Conservation (phyloP, 2,113 vertebrate genomes). For the Jacana jacana region DNA sequence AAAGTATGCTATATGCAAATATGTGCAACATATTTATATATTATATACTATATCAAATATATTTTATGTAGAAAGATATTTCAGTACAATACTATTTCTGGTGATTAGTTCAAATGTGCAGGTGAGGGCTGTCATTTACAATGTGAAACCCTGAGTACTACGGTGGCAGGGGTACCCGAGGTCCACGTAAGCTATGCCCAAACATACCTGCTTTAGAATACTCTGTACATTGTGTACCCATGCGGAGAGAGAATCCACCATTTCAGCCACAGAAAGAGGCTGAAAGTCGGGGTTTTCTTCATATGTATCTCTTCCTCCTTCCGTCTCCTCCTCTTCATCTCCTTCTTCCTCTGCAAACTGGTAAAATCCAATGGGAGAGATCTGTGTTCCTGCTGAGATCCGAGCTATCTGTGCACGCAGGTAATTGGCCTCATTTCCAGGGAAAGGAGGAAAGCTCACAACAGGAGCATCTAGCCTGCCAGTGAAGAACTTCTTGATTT, state of each 20-base stretch:
- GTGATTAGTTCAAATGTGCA: not conserved
- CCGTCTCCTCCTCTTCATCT: slow-evolving; percentile 84
- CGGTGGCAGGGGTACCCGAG: not conserved
- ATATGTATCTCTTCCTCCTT: slow-evolving; percentile 64
- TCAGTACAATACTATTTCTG: not conserved
- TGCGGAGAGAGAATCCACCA: slow-evolving; percentile 81
- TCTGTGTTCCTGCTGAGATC: slow-evolving; percentile 90
- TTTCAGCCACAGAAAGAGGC: slow-evolving; percentile 76
- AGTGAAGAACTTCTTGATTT: slow-evolving; percentile 89
- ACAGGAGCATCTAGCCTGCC: slow-evolving; percentile 83
- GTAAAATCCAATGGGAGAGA: slow-evolving; percentile 91
- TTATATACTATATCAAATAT: not conserved
- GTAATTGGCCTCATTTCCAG: slow-evolving; percentile 91
- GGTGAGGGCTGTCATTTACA: not conserved
- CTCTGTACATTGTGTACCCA: slow-evolving; percentile 92
- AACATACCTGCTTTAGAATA: slow-evolving; percentile 88
- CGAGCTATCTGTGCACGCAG: slow-evolving; percentile 92
- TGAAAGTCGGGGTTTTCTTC: slow-evolving; percentile 92
- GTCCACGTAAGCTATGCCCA: not conserved
- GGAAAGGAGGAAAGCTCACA: slow-evolving; percentile 89
- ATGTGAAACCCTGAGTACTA: not conserved
- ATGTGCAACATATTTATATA: not conserved
- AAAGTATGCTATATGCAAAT: not conserved
- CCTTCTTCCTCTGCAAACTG: slow-evolving; percentile 86
- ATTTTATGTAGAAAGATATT: not conserved